phyloP scores from a whole-genome alignment of 2,888 invertebrate species.

The Caenorhabditis zanzibari region DNA sequence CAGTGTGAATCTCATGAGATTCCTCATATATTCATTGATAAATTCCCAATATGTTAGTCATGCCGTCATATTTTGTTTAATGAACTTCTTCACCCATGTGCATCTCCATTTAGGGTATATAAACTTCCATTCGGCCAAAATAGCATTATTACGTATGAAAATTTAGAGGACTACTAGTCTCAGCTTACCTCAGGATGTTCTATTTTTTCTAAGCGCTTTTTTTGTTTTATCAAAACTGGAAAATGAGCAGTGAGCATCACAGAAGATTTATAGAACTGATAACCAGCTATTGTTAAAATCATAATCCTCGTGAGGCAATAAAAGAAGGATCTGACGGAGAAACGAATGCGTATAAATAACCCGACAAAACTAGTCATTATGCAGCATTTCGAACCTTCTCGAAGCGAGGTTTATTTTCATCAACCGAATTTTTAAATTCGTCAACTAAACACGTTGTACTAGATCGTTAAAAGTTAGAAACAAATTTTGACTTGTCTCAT shows the following conservation, averaged over 20 bases:
- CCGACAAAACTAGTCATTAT: conserved; percentile 36
- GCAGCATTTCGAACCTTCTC: conserved; percentile 8
- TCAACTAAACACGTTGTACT: not conserved
- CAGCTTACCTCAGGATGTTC: not conserved
- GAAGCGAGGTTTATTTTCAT: not conserved
- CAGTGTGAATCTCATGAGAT: too few relatives aligned
- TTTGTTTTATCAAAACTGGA: conserved; percentile 13
- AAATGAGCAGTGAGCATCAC: not conserved
- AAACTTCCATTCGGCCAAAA: not conserved
- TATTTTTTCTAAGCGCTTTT: not conserved
- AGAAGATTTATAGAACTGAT: conserved; percentile 22
- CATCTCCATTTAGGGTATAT: too few relatives aligned
- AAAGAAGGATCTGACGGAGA: conserved; percentile 29
- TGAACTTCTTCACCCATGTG: too few relatives aligned
- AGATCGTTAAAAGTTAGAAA: too few relatives aligned
- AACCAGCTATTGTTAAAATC: conserved; percentile 54
- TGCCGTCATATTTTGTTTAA: too few relatives aligned
- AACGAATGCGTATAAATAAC: conserved; percentile 48
- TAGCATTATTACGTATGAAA: not conserved
- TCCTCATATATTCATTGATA: too few relatives aligned
- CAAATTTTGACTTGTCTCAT: too few relatives aligned
- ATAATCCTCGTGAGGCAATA: conserved; percentile 43
- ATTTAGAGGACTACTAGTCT: not conserved
- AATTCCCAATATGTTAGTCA: too few relatives aligned
- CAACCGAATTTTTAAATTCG: not conserved